These are phyloP conservation scores for Mesoligia furuncula DNA, from an alignment of 2,888 invertebrate species.

Conservation along the genomic window DNA sequence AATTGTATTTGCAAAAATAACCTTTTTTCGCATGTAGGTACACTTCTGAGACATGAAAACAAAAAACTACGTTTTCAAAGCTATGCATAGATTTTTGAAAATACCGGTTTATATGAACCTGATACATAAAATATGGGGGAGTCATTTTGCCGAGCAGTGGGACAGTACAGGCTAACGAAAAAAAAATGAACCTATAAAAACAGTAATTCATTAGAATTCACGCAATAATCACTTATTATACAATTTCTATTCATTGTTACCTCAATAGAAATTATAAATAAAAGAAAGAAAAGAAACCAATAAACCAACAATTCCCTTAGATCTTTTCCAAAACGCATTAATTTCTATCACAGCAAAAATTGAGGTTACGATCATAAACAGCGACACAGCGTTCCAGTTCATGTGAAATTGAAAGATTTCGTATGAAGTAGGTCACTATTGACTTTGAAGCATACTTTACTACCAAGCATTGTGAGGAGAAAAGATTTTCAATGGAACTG, in stretches of 20 bases:
- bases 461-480: slow-evolving; percentile 52
- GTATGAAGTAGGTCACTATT: slow-evolving; percentile 60
- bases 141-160: too few relatives aligned
- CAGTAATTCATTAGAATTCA: background rate
- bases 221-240: slow-evolving; percentile 6
- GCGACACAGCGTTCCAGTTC: slow-evolving; percentile 48
- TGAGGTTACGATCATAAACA: slow-evolving; percentile 48
- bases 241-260: background rate
- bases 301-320: background rate
- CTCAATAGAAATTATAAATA: slow-evolving; percentile 29
- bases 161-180: too few relatives aligned
- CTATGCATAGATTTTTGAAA: background rate
- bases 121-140: too few relatives aligned
- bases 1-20: background rate
- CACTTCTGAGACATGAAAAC: background rate
- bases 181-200: background rate
- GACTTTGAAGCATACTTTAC: slow-evolving; percentile 56
- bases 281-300: slow-evolving; percentile 21
- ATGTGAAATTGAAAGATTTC: slow-evolving; percentile 59
- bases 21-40: background rate
- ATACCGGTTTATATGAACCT: background rate
- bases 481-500: slow-evolving; percentile 53
- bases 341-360: slow-evolving; percentile 37
- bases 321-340: slow-evolving; percentile 34
- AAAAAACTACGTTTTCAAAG: background rate